Base-by-base conservation (phyloP, 2,797 vertebrate genomes). In the Melanotaenia nigrans region DNA sequence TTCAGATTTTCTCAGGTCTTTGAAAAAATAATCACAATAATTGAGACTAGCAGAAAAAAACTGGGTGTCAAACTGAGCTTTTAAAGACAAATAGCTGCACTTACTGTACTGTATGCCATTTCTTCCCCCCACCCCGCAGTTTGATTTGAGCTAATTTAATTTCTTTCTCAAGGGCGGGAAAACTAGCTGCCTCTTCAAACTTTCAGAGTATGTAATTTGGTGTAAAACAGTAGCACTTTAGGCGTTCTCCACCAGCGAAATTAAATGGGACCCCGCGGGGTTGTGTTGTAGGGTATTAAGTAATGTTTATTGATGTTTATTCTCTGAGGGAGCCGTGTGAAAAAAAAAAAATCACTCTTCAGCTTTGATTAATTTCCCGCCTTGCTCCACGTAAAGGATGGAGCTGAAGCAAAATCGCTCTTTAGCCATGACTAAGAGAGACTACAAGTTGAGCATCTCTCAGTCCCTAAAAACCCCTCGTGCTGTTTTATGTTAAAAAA, bases 281-380 rank as follows among this genome's bases (percentile, higher is more conserved):
- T 87, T 90, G 88, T 92, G 92, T 93, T 92, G 85, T 91, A 85
- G 90, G 90, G 88, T 92, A 92, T 93, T 94, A 93, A 93, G 91
- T 93, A 93, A 94, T 94, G 89, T 92, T 93, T 93, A 94, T 92
- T 93, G 93, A 94, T 93, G 92, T 93, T 93, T 94, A 92, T 93
- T 93, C 92, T 93, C 93, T 47, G 53, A 90, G 91, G 92, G 91
- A 91, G 85, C 85, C 14, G 82, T 60, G 61, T 75, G 79, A 65
- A 82, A 30, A 30, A 30, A 30, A 79, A 85, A 92, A 93, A 92
- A 92, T 88, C 87, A 90, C 91, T 91, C 88, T 90, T 93, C 91
- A 90, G 90, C 88, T 93, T 92, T 92, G 90, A 94, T 94, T 93
- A 93, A 93, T 93, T 92, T 85, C 87, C 87, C 88, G 87, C 85